Evolutionary conservation across 2,888 invertebrate species (phyloP).

Genomic region (Fragum sueziense): DNA sequence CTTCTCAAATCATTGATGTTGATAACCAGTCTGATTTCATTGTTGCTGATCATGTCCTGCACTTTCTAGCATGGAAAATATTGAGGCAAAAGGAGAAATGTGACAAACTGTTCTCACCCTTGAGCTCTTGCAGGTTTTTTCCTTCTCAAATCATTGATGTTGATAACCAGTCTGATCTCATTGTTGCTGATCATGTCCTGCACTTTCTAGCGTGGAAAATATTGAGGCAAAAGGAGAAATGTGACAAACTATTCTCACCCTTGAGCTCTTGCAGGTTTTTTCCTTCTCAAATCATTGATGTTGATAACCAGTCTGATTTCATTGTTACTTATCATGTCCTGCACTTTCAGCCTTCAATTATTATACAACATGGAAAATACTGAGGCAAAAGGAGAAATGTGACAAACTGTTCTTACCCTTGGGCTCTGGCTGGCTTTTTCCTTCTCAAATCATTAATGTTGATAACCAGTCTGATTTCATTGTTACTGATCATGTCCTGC

Average conservation of each 20-base stretch:
- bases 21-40: constrained; percentile 90
- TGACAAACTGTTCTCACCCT: too few species aligned
- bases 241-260: too few species aligned
- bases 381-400: too few species aligned
- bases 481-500: constrained; percentile 94
- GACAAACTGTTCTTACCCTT: too few species aligned
- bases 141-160: constrained; percentile 95
- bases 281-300: too few species aligned
- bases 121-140: constrained; percentile 91
- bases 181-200: constrained; percentile 95
- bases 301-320: too few species aligned
- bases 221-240: background rate
- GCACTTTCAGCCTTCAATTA: too few species aligned
- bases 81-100: too few species aligned
- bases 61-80: too few species aligned
- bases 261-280: too few species aligned
- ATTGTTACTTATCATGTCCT: too few species aligned
- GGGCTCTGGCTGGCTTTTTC: constrained; percentile 91
- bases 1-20: constrained; percentile 96
- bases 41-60: constrained; percentile 94
- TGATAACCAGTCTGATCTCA: constrained; percentile 90
- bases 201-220: constrained; percentile 83
- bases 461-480: constrained; percentile 90
- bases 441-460: constrained; percentile 96
- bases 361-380: too few species aligned